Evolutionary conservation across 2,797 vertebrate genomes (phyloP).

Genomic region (Fringilla coelebs): DNA sequence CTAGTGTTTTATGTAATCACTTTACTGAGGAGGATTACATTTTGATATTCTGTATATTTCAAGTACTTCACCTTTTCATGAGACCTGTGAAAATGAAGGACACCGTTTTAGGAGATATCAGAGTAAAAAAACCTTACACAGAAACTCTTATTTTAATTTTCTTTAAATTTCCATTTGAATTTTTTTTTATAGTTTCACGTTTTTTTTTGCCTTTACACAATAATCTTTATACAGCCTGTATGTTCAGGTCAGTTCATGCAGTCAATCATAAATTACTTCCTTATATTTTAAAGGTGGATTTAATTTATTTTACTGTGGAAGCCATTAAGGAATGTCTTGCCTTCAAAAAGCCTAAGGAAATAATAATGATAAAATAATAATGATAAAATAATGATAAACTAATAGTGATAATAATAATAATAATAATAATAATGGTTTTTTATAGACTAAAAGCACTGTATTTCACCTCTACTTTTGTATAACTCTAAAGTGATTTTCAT

Average conservation of each 20-base stretch:
- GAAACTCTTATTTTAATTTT: neutral
- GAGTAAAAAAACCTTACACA: neutral
- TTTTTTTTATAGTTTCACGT: neutral
- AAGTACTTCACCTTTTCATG: neutral
- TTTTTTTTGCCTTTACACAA: neutral
- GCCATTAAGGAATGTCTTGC: neutral
- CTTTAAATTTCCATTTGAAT: neutral
- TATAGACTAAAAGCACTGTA: neutral
- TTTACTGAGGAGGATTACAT: neutral
- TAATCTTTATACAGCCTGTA: neutral
- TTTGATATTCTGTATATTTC: neutral
- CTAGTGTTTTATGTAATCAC: neutral
- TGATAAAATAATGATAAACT: neutral
- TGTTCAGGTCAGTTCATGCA: neutral
- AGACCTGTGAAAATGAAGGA: neutral
- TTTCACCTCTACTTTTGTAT: neutral
- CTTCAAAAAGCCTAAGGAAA: neutral
- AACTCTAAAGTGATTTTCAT: neutral
- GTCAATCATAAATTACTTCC: neutral
- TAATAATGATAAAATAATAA: neutral
- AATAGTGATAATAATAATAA: neutral
- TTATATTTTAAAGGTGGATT: neutral
- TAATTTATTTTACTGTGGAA: neutral
- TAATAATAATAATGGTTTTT: neutral
- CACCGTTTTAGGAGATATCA: neutral